Percentiles rank a stretch among this genome's conserved stretches.
phyloP scores from a whole-genome alignment of 1,140 invertebrate genomes.

The Monomorium pharaonis region DNA sequence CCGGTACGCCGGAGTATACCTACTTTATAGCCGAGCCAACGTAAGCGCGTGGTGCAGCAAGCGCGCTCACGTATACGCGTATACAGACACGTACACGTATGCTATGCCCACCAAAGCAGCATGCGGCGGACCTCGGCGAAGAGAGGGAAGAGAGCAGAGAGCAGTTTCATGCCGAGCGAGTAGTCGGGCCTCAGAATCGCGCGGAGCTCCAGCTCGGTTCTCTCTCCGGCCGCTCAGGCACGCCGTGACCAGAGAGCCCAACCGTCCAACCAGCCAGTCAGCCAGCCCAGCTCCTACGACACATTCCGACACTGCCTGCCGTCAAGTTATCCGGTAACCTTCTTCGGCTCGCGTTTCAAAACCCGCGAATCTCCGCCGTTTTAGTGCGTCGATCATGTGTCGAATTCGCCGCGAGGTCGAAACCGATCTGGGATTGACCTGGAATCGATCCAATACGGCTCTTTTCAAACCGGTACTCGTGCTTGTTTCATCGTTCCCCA shows the following conservation, averaged over 20 bases:
- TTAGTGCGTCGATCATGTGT: conserved; percentile 1
- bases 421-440: neutral
- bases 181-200: conserved; percentile 64
- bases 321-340: conserved; percentile 19
- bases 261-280: too few species aligned
- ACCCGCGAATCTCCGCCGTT: conserved; percentile 10
- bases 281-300: conserved; percentile 18
- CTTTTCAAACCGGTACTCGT: neutral
- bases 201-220: conserved; percentile 60
- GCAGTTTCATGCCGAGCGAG: conserved; percentile 59
- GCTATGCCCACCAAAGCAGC: neutral
- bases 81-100: neutral
- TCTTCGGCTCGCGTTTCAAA: neutral
- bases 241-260: conserved; percentile 38
- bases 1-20: conserved; percentile 35
- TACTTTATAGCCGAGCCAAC: conserved; percentile 48
- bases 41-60: neutral
- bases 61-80: neutral
- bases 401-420: neutral
- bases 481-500: conserved; percentile 5
- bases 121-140: conserved; percentile 39
- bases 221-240: conserved; percentile 21
- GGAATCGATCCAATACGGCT: conserved; percentile 18
- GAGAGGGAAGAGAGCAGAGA: conserved; percentile 59
- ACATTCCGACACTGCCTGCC: conserved; percentile 45